Conservation (phyloP, 2,113 vertebrate species). For the Clarias gariepinus region DNA sequence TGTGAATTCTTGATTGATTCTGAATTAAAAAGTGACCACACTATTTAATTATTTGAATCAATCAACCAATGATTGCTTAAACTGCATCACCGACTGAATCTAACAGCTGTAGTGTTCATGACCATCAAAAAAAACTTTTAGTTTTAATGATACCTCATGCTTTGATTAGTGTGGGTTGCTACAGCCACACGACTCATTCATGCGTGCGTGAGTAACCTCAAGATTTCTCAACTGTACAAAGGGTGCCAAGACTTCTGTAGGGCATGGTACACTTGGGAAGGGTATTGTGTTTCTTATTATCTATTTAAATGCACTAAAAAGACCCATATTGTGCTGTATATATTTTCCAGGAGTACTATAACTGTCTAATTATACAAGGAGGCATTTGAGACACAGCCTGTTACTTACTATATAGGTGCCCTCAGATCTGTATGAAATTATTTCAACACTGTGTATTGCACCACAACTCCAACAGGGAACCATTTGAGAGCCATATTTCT, state of each 20-base stretch:
- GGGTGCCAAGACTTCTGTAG: background rate
- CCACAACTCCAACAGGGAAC: background rate
- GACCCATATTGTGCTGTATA: background rate
- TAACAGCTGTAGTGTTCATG: too few species aligned
- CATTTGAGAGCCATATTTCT: background rate
- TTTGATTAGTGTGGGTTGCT: background rate
- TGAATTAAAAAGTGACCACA: too few species aligned
- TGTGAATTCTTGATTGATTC: too few species aligned
- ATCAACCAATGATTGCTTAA: too few species aligned
- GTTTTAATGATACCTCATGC: background rate
- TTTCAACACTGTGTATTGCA: background rate
- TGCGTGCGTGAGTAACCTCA: too few species aligned
- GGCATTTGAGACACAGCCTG: background rate
- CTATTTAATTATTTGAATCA: too few species aligned
- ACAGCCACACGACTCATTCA: background rate
- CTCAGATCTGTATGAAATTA: background rate
- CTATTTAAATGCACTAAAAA: background rate
- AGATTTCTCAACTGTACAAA: background rate
- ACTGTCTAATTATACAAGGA: background rate
- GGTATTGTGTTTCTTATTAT: background rate
- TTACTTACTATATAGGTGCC: background rate
- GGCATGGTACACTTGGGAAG: background rate
- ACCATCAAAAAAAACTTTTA: background rate
- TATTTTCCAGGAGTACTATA: background rate
- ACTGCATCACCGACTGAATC: too few species aligned